These are phyloP conservation scores for Lepidocyrtinus sp. DNA, from an alignment of 2,888 invertebrate genomes.

Conservation along the genomic window DNA sequence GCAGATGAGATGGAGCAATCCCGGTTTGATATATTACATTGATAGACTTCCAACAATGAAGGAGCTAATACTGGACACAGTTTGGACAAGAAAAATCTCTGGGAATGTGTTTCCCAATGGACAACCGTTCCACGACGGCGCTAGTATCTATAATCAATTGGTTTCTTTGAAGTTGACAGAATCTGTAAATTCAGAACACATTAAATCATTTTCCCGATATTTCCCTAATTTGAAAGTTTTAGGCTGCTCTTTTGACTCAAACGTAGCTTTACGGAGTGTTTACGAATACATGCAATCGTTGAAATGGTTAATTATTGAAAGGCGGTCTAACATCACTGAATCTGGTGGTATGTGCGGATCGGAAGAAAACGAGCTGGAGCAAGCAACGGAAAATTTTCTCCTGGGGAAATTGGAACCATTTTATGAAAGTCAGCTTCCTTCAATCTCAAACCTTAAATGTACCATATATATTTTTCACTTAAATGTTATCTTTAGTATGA, in stretches of 20 bases:
- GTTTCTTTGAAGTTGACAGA: conserved; percentile 50
- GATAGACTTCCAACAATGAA: conserved; percentile 52
- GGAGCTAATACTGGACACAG: conserved; percentile 56
- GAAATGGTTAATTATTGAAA: conserved; percentile 49
- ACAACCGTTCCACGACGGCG: conserved; percentile 23
- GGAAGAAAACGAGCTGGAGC: conserved; percentile 36
- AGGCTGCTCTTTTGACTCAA: conserved; percentile 57
- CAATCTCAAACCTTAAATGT: conserved; percentile 43
- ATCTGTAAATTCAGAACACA: conserved; percentile 37
- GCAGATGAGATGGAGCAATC: conserved; percentile 56
- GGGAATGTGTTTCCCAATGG: conserved; percentile 57
- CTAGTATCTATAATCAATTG: conserved; percentile 28
- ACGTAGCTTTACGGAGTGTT: conserved; percentile 44
- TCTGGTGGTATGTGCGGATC: conserved; percentile 56
- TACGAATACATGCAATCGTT: conserved; percentile 38
- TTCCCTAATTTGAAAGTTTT: conserved; percentile 56
- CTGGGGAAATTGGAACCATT: no score
- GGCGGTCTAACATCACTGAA: conserved; percentile 48
- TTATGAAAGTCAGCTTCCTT: no score
- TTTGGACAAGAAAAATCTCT: conserved; percentile 58
- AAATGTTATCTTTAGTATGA: background rate
- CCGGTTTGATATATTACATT: conserved; percentile 60
- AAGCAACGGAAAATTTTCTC: background rate
- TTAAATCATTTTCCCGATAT: conserved; percentile 41
- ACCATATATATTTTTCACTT: no score